These are phyloP conservation scores for Erpornis zantholeuca DNA, from an alignment of 2,113 vertebrate genomes.

Conservation along the genomic window DNA sequence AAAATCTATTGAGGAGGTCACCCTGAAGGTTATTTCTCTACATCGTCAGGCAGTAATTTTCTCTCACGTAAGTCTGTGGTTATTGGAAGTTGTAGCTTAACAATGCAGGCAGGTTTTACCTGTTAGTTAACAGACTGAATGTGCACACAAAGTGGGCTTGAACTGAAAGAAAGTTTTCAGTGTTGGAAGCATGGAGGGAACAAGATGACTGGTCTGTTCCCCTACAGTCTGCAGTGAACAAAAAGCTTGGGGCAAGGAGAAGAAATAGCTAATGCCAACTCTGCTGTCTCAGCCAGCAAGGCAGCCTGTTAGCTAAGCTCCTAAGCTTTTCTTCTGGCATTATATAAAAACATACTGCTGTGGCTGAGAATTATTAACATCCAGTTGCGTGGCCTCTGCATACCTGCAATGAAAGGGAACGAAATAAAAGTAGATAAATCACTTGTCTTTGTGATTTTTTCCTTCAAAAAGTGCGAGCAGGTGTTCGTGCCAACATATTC, in stretches of 20 bases:
- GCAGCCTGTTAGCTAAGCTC: slow-evolving; percentile 13
- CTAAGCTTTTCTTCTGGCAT: slow-evolving; percentile 6
- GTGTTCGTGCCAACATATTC: not conserved
- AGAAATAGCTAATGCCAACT: not conserved
- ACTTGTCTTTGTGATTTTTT: not conserved
- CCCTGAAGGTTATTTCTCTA: not conserved
- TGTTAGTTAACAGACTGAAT: not conserved
- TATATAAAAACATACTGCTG: not conserved
- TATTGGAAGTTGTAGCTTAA: not conserved
- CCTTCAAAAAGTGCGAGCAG: not conserved
- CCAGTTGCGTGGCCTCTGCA: not conserved
- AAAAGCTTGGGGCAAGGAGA: not conserved
- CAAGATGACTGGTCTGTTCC: not conserved
- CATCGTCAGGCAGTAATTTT: not conserved
- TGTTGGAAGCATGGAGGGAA: not conserved
- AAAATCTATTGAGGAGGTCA: not conserved
- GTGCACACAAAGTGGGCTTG: not conserved
- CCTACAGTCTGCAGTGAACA: not conserved
- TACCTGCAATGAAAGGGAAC: not conserved
- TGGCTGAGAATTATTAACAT: slow-evolving; percentile 4
- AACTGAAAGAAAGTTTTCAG: not conserved
- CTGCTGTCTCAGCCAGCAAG: not conserved
- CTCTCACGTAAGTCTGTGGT: not conserved
- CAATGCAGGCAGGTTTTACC: not conserved
- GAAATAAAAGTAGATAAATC: not conserved